A percentile compares a stretch with the other conserved stretches of the same genome.
These are phyloP conservation scores for Chiloscyllium plagiosum DNA, from an alignment of 2,113 vertebrate genomes.

Conservation along the genomic window DNA sequence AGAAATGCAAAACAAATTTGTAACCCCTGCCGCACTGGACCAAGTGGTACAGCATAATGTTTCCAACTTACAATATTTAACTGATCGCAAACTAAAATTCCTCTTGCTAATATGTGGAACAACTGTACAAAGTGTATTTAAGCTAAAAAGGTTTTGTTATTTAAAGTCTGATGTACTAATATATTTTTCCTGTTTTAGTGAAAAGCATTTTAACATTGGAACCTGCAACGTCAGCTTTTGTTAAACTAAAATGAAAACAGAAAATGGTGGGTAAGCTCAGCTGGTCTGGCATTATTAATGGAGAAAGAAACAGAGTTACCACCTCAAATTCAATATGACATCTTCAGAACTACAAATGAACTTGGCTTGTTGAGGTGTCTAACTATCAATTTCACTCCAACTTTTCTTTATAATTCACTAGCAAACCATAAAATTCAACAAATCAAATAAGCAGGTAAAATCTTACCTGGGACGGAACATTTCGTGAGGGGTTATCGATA, in stretches of 20 bases:
- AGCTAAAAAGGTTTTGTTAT: neutral
- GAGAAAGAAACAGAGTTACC: too few species aligned
- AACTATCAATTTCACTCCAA: neutral
- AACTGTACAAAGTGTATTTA: neutral
- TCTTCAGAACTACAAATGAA: too few species aligned
- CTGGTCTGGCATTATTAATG: too few species aligned
- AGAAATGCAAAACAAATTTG: neutral
- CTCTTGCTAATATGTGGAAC: neutral
- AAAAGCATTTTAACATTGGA: neutral
- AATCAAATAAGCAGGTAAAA: neutral
- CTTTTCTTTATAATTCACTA: neutral
- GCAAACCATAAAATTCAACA: neutral
- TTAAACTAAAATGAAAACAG: too few species aligned
- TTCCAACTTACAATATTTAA: neutral
- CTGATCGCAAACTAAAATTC: neutral
- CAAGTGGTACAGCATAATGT: neutral
- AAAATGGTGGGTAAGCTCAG: too few species aligned
- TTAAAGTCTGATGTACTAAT: neutral
- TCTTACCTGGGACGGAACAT: neutral
- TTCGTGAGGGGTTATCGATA: neutral
- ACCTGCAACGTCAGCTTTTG: neutral
- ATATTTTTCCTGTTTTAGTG: neutral
- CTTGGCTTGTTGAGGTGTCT: neutral
- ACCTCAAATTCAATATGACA: too few species aligned
- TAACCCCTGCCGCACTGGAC: neutral